These are phyloP conservation scores for Ypsolopha sequella DNA, from an alignment of 2,888 invertebrate genomes.

Conservation along the genomic window DNA sequence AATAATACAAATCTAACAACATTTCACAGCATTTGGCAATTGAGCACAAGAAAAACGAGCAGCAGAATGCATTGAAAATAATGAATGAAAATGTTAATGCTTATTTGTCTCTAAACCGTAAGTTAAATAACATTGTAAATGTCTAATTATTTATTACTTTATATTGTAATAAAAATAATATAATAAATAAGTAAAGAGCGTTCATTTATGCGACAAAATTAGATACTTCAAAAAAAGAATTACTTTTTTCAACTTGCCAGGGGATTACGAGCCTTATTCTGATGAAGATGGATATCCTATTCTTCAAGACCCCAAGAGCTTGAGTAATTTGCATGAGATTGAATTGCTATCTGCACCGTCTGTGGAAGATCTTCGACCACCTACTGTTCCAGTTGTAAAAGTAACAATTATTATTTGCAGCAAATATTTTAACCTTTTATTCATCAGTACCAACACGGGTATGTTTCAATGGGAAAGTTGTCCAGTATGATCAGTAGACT, in stretches of 20 bases:
- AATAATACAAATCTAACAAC: too few relatives aligned
- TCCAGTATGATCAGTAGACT: too few relatives aligned
- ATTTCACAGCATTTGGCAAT: too few relatives aligned
- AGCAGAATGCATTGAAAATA: too few relatives aligned
- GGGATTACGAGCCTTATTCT: conserved; percentile 52
- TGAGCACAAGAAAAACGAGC: too few relatives aligned
- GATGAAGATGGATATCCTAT: conserved; percentile 42
- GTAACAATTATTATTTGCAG: neutral
- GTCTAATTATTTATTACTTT: neutral
- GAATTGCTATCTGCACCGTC: neutral
- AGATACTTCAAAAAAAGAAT: too few relatives aligned
- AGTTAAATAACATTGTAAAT: neutral
- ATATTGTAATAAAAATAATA: too few relatives aligned
- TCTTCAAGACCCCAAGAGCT: conserved; percentile 37
- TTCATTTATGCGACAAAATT: too few relatives aligned
- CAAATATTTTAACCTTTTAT: neutral
- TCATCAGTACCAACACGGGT: too few relatives aligned
- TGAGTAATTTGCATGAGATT: neutral
- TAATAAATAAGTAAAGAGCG: neutral
- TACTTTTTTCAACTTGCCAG: conserved; percentile 18
- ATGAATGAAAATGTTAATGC: conserved; percentile 16
- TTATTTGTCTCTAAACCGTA: conserved; percentile 15
- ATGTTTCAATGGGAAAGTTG: too few relatives aligned
- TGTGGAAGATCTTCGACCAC: neutral
- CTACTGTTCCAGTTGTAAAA: neutral